Percentiles rank a stretch among this genome's conserved stretches.
Conservation (phyloP, 2,797 vertebrate genomes). For the Neosalanx taihuensis region DNA sequence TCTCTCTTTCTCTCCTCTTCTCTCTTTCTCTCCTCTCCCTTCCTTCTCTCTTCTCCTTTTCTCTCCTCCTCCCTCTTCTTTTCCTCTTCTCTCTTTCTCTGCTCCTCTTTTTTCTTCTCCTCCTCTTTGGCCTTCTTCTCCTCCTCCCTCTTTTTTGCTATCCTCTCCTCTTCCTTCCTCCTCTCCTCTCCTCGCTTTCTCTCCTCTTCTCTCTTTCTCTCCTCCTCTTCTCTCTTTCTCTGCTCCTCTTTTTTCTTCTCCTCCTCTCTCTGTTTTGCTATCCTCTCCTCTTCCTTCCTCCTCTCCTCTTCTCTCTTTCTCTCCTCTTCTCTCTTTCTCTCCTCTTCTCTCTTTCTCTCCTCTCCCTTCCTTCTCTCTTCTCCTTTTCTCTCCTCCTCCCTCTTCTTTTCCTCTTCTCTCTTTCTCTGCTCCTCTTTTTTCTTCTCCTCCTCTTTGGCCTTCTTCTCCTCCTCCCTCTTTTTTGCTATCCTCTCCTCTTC, state of each 20-base stretch:
- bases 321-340: background rate
- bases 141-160: slow-evolving; percentile 4
- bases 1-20: slow-evolving; percentile 44
- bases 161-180: background rate
- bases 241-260: background rate
- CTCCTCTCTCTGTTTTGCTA: slow-evolving; percentile 15
- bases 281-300: slow-evolving; percentile 34
- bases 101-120: slow-evolving; percentile 6
- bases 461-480: slow-evolving; percentile 3
- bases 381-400: background rate
- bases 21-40: slow-evolving; percentile 38
- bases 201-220: slow-evolving; percentile 7
- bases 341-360: background rate
- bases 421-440: background rate
- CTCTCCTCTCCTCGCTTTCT: background rate
- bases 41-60: slow-evolving; percentile 40
- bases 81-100: slow-evolving; percentile 17
- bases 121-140: slow-evolving; percentile 9
- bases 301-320: slow-evolving; percentile 38
- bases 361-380: background rate
- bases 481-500: background rate
- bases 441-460: background rate
- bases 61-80: slow-evolving; percentile 19
- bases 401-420: background rate
- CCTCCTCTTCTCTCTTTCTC: slow-evolving; percentile 18